These are phyloP conservation scores for Gopherus evgoodei DNA, from an alignment of 2,113 vertebrate species.

Conservation along the genomic window DNA sequence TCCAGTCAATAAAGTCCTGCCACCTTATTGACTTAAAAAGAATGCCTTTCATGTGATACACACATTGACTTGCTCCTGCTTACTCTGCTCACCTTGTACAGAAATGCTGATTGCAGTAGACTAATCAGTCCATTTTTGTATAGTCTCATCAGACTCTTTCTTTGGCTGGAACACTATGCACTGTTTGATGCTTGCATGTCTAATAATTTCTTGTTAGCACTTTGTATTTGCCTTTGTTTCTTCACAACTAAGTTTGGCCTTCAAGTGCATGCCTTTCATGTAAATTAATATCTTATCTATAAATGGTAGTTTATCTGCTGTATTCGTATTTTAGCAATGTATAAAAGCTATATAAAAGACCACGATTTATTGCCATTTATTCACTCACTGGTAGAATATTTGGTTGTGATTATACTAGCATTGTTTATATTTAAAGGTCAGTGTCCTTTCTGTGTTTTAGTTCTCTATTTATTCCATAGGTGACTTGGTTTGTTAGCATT, in stretches of 20 bases:
- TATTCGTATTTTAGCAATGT: constrained; percentile 60
- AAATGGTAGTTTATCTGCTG: constrained; percentile 51
- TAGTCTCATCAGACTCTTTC: constrained; percentile 82
- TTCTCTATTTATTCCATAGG: constrained; percentile 36
- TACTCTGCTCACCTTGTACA: constrained; percentile 70
- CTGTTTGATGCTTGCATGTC: constrained; percentile 84
- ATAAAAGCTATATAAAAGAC: constrained; percentile 24
- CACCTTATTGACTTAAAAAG: constrained; percentile 63
- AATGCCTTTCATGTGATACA: constrained; percentile 62
- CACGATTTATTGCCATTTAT: constrained; percentile 31
- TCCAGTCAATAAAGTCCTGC: constrained; percentile 70
- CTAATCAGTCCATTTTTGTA: constrained; percentile 82
- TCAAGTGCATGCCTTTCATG: constrained; percentile 80
- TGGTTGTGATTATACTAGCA: constrained; percentile 39
- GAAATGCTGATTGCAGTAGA: constrained; percentile 73
- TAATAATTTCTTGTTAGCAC: constrained; percentile 77
- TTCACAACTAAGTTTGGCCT: constrained; percentile 81
- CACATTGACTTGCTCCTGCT: constrained; percentile 70
- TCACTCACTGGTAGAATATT: constrained; percentile 52
- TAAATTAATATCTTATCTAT: constrained; percentile 62
- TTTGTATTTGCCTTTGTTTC: constrained; percentile 79
- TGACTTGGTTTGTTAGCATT: constrained; percentile 36
- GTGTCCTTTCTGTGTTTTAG: constrained; percentile 32
- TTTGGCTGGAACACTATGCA: constrained; percentile 85
- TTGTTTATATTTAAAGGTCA: constrained; percentile 57